phyloP scores from a whole-genome alignment of 2,797 vertebrate species.

The Artibeus lituratus region DNA sequence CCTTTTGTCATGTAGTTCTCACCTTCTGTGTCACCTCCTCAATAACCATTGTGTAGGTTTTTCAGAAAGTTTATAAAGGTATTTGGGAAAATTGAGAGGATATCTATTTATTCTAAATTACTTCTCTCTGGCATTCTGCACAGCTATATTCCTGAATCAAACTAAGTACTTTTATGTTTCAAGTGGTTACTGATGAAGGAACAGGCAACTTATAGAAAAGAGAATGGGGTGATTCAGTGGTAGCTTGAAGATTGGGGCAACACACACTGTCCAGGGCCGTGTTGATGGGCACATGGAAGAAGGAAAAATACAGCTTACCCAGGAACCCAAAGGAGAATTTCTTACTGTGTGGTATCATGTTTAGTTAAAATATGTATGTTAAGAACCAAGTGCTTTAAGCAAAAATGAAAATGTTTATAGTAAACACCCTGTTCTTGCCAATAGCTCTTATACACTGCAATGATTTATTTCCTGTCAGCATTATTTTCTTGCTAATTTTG shows the following conservation, averaged over 20 bases:
- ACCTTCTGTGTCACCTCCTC: not conserved
- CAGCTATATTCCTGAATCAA: not conserved
- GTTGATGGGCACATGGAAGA: not conserved
- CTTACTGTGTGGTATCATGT: not conserved
- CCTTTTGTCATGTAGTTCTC: not conserved
- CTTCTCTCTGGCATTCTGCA: not conserved
- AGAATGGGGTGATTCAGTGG: not conserved
- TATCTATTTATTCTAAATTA: not conserved
- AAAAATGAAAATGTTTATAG: not conserved
- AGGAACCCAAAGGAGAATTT: not conserved
- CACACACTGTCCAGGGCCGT: not conserved
- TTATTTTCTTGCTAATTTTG: not conserved
- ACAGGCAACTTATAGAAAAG: not conserved
- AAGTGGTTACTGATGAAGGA: not conserved
- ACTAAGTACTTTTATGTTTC: not conserved
- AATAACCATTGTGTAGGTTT: not conserved
- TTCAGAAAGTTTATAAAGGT: not conserved
- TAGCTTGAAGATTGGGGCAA: not conserved
- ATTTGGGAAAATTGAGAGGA: not conserved
- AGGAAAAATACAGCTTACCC: not conserved
- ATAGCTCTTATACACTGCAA: not conserved
- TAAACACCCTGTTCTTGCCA: not conserved
- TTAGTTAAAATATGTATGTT: not conserved
- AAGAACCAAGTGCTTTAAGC: not conserved
- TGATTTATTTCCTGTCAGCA: not conserved